Conservation (phyloP, 2,797 vertebrate species). For the Sebastolobus altivelis region DNA sequence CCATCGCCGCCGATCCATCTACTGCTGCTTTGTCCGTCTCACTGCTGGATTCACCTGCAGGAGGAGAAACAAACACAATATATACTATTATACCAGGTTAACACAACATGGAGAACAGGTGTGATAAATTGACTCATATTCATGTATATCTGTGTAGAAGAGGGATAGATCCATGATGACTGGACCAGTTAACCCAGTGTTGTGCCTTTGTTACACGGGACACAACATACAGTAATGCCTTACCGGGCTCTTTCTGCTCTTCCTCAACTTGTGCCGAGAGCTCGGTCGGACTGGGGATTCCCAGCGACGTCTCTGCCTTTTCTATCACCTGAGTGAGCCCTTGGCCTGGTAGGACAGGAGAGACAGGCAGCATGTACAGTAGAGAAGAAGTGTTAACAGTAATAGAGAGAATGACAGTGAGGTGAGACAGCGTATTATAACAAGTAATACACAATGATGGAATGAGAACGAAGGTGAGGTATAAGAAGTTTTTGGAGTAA, state of each 20-base stretch:
- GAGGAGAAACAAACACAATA: neutral
- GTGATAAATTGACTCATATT: too few species aligned
- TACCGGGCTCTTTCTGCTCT: conserved; percentile 60
- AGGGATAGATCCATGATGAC: too few species aligned
- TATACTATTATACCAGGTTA: neutral
- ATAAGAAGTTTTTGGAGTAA: too few species aligned
- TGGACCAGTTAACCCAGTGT: neutral
- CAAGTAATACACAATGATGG: neutral
- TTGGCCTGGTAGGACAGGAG: conserved; percentile 84
- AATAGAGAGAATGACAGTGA: neutral
- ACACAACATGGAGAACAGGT: neutral
- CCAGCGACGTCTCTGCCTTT: conserved; percentile 95
- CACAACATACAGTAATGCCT: neutral
- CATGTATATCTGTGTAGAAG: neutral
- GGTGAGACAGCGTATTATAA: too few species aligned
- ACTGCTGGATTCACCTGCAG: conserved; percentile 41
- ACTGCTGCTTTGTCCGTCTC: conserved; percentile 53
- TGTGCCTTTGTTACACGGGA: neutral
- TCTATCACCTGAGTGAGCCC: conserved; percentile 96
- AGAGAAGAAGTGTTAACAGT: neutral
- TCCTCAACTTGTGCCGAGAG: conserved; percentile 86
- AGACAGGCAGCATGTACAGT: neutral
- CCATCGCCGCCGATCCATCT: conserved; percentile 77
- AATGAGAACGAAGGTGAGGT: too few species aligned
- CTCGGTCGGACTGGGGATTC: conserved; percentile 93